Base-by-base conservation (phyloP, 1,140 invertebrate species). In the Hyphantria cunea region DNA sequence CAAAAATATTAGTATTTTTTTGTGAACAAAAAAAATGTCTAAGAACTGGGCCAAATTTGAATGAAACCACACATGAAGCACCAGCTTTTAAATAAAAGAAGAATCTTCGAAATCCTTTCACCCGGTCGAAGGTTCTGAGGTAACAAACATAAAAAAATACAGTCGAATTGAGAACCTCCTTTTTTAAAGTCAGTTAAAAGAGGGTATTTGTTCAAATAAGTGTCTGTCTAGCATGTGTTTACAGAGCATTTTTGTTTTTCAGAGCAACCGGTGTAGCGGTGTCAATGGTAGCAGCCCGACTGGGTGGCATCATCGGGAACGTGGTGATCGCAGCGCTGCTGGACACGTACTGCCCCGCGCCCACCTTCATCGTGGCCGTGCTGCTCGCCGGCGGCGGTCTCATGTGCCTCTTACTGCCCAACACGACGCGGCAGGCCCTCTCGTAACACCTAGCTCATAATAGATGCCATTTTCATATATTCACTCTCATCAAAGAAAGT, bases 301-400 rank as follows among this genome's bases (percentile, higher is more conserved):
- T 97, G 31, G 96, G 95, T 66, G 96, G 96, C 66, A 96, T 97
- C 73, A 95, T 97, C 80, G 96, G 96, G 49, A 97, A 97, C 90
- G 95, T 97, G 66, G 95, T 96, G 44, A 96, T 97, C 70, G 96
- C 96, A 44, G 94, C 95, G 67, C 91, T 97, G 33, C 80, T 97
- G 69, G 96, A 97, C 87, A 91, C 94, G 75, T 96, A 95, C 81
- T 97, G 96, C 90, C 96, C 96, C 31, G 95, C 95, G 52, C 96
- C 96, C 41, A 96, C 95, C 41, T 96, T 96, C 85, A 96, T 97
- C 49, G 95, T 97, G 11, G 96, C 96, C 61, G 94, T 92, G 37
- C 92, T 97, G 62, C 92, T 97, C 52, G 95, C 96, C 67, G 94
- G 95, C 74, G 96, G 96, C 79, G 96, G 96, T 61, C 91, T 97